A percentile compares a stretch with the other conserved stretches of the same genome.
These are phyloP conservation scores for Drosophila lacertosa DNA, from an alignment of 1,140 invertebrate species.

Conservation along the genomic window DNA sequence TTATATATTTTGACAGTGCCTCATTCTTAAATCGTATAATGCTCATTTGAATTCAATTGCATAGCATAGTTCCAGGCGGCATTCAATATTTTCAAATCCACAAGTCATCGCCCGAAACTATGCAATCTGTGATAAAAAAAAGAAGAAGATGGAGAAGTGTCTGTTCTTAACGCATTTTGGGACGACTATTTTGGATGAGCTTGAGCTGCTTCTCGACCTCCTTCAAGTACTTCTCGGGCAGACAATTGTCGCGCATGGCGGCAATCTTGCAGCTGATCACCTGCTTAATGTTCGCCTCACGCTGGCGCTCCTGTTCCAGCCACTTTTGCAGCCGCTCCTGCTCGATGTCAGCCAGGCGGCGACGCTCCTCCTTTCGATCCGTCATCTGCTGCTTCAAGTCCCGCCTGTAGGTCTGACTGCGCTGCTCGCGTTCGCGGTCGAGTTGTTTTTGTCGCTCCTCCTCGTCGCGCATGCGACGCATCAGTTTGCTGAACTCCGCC, in stretches of 20 bases:
- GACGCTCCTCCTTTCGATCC: constrained; percentile 86
- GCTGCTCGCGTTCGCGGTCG: constrained; percentile 68
- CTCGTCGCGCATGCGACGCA: constrained; percentile 84
- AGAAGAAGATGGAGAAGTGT: too few relatives aligned
- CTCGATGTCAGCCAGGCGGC: constrained; percentile 82
- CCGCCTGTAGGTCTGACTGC: constrained; percentile 61
- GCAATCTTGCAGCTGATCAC: constrained; percentile 87
- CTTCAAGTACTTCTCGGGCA: constrained; percentile 83
- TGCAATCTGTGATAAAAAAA: constrained; percentile 13
- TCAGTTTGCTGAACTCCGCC: constrained; percentile 86
- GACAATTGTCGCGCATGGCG: constrained; percentile 85
- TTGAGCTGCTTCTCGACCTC: constrained; percentile 84
- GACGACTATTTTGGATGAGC: constrained; percentile 56
- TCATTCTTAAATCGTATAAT: too few relatives aligned
- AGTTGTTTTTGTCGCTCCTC: constrained; percentile 84
- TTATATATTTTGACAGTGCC: too few relatives aligned
- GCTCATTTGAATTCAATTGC: too few relatives aligned
- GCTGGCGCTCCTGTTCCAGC: constrained; percentile 85
- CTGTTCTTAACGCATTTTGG: constrained; percentile 56
- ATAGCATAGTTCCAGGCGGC: constrained; percentile 48
- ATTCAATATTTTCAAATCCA: neutral
- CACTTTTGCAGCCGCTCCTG: constrained; percentile 86
- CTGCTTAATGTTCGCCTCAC: constrained; percentile 85
- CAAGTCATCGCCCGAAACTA: constrained; percentile 31
- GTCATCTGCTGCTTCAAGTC: constrained; percentile 85